Evolutionary conservation across 2,113 vertebrate species (phyloP), one percentile per base, ranked within the genome.

Genomic region (Piaya cayana): DNA sequence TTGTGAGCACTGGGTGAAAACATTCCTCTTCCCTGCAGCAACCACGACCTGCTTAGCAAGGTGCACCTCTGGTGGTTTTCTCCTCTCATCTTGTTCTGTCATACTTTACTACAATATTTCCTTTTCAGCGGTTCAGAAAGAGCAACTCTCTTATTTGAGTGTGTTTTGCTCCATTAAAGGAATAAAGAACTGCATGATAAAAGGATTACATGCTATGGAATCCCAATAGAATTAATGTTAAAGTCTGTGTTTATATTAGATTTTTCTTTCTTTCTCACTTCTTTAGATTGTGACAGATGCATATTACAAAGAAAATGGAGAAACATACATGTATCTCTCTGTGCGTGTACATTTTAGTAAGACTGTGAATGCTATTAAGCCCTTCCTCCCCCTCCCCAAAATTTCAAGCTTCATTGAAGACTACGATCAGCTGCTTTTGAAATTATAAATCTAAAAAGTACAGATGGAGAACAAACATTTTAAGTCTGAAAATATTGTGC

Each of bases 401-500:
- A 77, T 53, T 63, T 49, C 68, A 72, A 93, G 63, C 95, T 95
- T 96, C 78, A 62, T 22, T 17, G 68, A 67, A 85, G 56, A 8
- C 82, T 65, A 42, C 0, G 30, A 56, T 87, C 81, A 90, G 82
- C 84, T 37, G 55, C 37, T 59, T 96, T 81, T 88, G 80, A 92
- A 96, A 95, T 77, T 50, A 63, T 88, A 95, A 71, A 96, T 91
- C 89, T 92, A 83, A 80, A 62, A 45, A 93, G 92, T 95, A 72
- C 97, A 98, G 95, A 97, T 97, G 97, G 96, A 92, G 90, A 96
- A 77, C 68, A 94, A 96, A 95, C 74, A 63, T 94, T 81, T 92
- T 87, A 95, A 39, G 93, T 64, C 91, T 88, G 95, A 94, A 95
- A 96, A 96, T 97, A 92, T 95, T 97, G 93, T 96, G 97, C 95